phyloP scores from a whole-genome alignment of 2,113 vertebrate species.

The Gambusia affinis region DNA sequence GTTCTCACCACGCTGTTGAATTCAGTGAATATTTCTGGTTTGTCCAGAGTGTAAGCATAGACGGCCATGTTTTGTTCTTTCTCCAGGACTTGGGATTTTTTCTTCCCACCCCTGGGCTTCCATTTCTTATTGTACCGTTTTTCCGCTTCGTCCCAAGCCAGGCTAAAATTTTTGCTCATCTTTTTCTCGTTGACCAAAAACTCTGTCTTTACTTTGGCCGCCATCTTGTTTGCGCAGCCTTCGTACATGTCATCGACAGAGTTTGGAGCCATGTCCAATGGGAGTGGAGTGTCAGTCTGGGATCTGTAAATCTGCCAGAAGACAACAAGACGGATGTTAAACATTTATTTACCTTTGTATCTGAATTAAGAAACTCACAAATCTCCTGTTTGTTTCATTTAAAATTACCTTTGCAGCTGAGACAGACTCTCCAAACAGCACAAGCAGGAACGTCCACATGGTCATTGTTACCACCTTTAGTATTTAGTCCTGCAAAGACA shows the following conservation, averaged over 20 bases:
- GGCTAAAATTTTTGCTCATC: background rate
- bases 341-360: background rate
- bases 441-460: slow-evolving; percentile 1
- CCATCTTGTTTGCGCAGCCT: slow-evolving; percentile 37
- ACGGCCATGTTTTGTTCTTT: slow-evolving; percentile 51
- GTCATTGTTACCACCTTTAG: background rate
- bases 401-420: slow-evolving; percentile 26
- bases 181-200: slow-evolving; percentile 34
- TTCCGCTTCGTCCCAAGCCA: slow-evolving; percentile 31
- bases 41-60: slow-evolving; percentile 36
- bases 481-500: background rate
- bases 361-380: background rate
- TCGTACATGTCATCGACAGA: slow-evolving; percentile 52
- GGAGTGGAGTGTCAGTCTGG: background rate
- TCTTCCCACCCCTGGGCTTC: background rate
- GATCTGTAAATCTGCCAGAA: background rate
- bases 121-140: slow-evolving; percentile 25
- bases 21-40: slow-evolving; percentile 26
- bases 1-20: slow-evolving; percentile 47
- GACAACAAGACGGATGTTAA: background rate
- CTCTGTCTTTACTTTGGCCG: slow-evolving; percentile 12
- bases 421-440: slow-evolving; percentile 5
- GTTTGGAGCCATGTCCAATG: slow-evolving; percentile 21
- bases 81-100: background rate
- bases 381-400: background rate